Evolutionary conservation across 2,797 vertebrate species (phyloP).

Genomic region (Ptychobarbus kaznakovi): DNA sequence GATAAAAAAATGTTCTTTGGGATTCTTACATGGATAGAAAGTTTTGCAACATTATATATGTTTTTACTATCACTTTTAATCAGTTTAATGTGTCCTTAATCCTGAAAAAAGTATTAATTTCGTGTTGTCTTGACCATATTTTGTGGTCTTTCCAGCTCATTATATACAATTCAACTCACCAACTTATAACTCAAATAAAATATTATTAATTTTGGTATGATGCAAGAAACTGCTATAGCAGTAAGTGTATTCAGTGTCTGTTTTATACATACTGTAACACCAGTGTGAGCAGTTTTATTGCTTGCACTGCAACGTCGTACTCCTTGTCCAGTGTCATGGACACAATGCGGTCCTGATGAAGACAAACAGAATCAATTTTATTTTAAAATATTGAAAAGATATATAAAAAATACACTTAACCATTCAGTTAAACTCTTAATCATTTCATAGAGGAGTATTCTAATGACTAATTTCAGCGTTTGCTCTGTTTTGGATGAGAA

Average conservation of each 20-base stretch:
- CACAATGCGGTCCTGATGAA: constrained; percentile 93
- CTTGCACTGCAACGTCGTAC: constrained; percentile 99
- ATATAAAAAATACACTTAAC: neutral
- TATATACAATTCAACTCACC: neutral
- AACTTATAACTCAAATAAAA: neutral
- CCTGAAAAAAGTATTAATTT: neutral
- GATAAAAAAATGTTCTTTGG: neutral
- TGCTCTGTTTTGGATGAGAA: constrained; percentile 39
- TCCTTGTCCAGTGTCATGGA: constrained; percentile 99
- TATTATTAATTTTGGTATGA: neutral
- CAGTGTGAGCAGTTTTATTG: constrained; percentile 98
- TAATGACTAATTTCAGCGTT: neutral
- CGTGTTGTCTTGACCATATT: neutral
- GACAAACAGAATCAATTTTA: neutral
- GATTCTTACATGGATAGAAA: neutral
- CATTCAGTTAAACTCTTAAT: neutral
- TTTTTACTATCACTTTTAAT: neutral
- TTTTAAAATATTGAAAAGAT: neutral
- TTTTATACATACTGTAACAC: constrained; percentile 93
- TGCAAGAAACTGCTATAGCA: neutral
- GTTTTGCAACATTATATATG: neutral
- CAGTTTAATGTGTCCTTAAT: neutral
- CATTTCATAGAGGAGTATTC: neutral
- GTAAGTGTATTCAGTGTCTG: neutral
- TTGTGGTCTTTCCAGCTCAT: neutral